Evolutionary conservation across 2,113 vertebrate species (phyloP), one percentile per base, ranked within the genome.

Genomic region (Trichechus manatus): DNA sequence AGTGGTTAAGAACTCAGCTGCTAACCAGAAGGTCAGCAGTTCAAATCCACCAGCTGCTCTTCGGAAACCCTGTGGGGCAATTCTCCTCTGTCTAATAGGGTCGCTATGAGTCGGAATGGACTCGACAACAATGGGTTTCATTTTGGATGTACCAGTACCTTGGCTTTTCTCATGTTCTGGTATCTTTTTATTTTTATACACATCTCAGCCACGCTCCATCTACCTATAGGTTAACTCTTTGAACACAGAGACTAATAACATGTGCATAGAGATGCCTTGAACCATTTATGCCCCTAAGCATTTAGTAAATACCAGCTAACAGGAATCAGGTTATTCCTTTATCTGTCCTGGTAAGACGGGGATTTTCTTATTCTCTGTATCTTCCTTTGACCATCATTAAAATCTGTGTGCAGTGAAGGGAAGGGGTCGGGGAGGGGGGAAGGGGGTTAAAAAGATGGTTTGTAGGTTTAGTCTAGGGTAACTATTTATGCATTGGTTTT

Each of bases 121-220:
- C 39, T 39, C 39, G 39, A 39, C 39, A 39, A 39, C 39, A 39
- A 39, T 39, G 39, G 39, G 39, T 39, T 39, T 39, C 39, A 39
- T 39, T 39, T 39, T 39, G 39, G 39, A 39, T 39, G 39, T 39
- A 3, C 39, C 39, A 39, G 39, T 39, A 39, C 39, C 39, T 53
- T 27, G 83, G 36, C 72, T 96, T 56, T 47, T 80, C 27, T 9
- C 61, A 86, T 70, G 29, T 70, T 15, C 86, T 92, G 31, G 78
- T 95, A 80, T 87, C 82, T 96, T 93, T 91, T 83, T 59, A 77
- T 50, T 84, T 50, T 31, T 95, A 9, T 33, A 9, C 22, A 53
- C 39, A 64, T 66, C 27, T 85, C 61, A 61, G 87, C 84, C 53
- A 68, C 33, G 17, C 75, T 93, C 44, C 64, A 87, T 27, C 61